These are phyloP conservation scores for Ciconia maguari DNA, from an alignment of 2,113 vertebrate species.

Conservation along the genomic window DNA sequence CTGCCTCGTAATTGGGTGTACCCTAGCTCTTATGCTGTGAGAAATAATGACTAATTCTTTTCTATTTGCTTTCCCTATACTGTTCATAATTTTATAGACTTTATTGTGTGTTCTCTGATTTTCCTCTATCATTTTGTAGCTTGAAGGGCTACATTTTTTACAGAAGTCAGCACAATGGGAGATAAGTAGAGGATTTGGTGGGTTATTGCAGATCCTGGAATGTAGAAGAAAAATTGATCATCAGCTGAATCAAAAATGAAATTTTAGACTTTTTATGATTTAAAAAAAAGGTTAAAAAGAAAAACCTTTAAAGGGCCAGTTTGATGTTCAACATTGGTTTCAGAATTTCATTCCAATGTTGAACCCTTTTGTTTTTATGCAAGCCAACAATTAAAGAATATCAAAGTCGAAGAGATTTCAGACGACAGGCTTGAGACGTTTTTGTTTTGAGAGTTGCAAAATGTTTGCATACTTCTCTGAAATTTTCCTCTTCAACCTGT, in stretches of 20 bases:
- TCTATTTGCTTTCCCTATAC: conserved; percentile 36
- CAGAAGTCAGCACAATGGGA: conserved; percentile 3
- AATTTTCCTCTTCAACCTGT: not conserved
- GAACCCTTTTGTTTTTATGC: not conserved
- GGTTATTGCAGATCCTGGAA: conserved; percentile 35
- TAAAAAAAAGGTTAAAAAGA: not conserved
- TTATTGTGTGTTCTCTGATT: conserved; percentile 43
- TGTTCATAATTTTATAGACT: conserved; percentile 36
- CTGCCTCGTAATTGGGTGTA: conserved; percentile 8
- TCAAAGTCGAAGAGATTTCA: not conserved
- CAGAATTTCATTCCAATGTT: not conserved
- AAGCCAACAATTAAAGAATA: not conserved
- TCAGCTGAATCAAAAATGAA: not conserved
- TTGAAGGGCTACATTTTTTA: conserved; percentile 35
- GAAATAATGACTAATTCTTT: conserved; percentile 43
- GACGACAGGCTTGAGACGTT: not conserved
- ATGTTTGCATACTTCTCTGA: not conserved
- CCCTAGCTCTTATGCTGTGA: not conserved
- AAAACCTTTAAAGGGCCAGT: not conserved
- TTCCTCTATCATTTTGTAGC: conserved; percentile 35
- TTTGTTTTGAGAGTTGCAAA: not conserved
- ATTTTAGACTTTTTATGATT: not conserved
- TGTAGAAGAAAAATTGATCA: not conserved
- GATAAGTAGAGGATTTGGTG: conserved; percentile 18
- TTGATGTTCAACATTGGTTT: not conserved